These are phyloP conservation scores for Atethmia centrago DNA, from an alignment of 2,888 invertebrate genomes.

Conservation along the genomic window DNA sequence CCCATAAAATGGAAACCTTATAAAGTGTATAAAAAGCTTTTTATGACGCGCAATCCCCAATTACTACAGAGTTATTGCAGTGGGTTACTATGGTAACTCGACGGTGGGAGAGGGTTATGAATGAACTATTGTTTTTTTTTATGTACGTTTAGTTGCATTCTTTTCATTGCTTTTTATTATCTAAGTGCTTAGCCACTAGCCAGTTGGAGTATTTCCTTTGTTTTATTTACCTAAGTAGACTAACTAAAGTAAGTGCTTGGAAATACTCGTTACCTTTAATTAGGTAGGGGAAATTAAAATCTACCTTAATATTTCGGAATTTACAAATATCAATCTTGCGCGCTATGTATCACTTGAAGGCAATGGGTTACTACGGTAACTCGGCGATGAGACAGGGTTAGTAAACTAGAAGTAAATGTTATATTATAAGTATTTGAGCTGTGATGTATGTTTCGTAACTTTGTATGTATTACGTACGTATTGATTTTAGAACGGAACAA, in stretches of 20 bases:
- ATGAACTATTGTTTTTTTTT: too few species aligned
- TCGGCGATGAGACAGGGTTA: too few species aligned
- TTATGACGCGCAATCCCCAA: too few species aligned
- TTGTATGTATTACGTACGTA: neutral
- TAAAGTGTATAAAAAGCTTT: too few species aligned
- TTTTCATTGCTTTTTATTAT: neutral
- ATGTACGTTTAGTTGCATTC: neutral
- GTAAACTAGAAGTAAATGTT: too few species aligned
- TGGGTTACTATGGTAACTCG: neutral
- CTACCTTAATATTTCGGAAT: neutral
- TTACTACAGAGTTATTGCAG: too few species aligned
- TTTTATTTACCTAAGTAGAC: neutral
- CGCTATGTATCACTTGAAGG: too few species aligned
- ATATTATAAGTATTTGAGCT: neutral
- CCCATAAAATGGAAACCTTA: too few species aligned
- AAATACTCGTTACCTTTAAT: neutral
- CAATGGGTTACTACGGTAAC: too few species aligned
- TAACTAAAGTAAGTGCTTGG: neutral
- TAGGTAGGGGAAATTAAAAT: neutral
- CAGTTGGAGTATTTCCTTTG: neutral
- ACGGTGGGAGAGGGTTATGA: neutral
- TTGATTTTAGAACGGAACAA: neutral
- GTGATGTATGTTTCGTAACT: neutral
- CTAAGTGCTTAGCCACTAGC: neutral
- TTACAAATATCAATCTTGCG: neutral